Base-by-base conservation (phyloP, 2,113 vertebrate species). In the Actenoides lindsayi region DNA sequence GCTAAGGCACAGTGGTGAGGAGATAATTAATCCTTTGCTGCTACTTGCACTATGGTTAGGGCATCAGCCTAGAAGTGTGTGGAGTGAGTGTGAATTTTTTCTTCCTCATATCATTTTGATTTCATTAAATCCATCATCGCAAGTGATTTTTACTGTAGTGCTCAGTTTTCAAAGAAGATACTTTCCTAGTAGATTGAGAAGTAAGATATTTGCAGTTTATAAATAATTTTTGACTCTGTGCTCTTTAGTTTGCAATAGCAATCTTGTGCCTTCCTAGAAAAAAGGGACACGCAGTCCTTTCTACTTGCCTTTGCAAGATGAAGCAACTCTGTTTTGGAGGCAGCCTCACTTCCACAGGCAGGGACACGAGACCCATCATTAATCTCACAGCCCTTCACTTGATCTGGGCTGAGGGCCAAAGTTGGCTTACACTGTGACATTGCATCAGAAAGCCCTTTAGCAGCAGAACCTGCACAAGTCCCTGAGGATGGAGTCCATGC, bases 371-470 rank as follows among this genome's bases (percentile, higher is more conserved):
- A 86, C 14, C 3, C 57, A 46, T 30, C 4, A 1, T 48, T 78
- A 54, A 67, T 41, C 30, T 86, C 6, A 10, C 50, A 79, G 42
- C 27, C 10, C 41, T 88, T 83, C 21, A n/a, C 50, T 59, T 63
- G 9, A 59, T 54, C 27, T 75, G 15, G 23, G 24, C 28, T 54
- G 31, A 71, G 16, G 41, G 42, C 23, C 11, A 7, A 65, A 70
- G 18, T 25, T 33, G 51, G 39, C 41, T 84, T 91, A n/a, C 9
- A 31, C 10, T 67, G 37, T 71, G 64, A 64, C 53, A 59, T 50
- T 75, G 11, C 7, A 10, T n/a, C 0, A 0, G 31, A 46, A 12
- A 71, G 10, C 13, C 31, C 19, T 60, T 80, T 51, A 73, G 31
- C 37, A 54, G 23, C 10, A 44, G 23, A 89, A 42, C 17, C 33